Evolutionary conservation across 2,888 invertebrate species (phyloP), one percentile per base, ranked within the genome.

Genomic region (Torymus aiolomorphi): DNA sequence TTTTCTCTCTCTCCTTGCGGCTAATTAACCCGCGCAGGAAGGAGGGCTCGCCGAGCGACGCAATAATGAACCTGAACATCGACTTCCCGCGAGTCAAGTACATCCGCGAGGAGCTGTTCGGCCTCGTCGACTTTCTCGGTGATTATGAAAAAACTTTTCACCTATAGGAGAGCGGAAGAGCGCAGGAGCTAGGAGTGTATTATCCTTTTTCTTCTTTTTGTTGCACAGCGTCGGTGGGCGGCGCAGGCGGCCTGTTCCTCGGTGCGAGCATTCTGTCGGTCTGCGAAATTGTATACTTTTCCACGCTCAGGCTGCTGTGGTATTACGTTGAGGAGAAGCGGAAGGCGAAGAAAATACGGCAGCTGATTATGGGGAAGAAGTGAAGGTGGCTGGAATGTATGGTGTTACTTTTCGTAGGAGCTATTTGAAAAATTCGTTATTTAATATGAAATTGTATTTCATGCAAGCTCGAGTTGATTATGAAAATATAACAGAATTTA

Each of bases 191-290:
- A 16, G 12, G 13, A 13, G 10, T 20, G 14, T 49, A 3, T 20
- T 8, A 14, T 57, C 5, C 3, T 31, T 31, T 31, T 31, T 31
- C 5, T 31, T 31, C 4, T 31, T 31, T 31, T 31, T 31, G 2
- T 5, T 31, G 31, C 31, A 31, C 12, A 87, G 88, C 85, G 20
- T 82, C 87, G 8, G 94, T 96, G 3, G 96, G 96, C n/a, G 95
- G 95, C 42, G 95, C 95, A 90, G 95, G 95, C 0, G 96, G 96
- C 0, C 90, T 96, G 2, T 95, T 95, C 88, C 92, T 96, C 5
- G 96, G 96, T 49, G 95, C 95, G 86, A 96, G 95, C 84, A 94
- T 96, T 0, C 91, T 96, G 54, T 95, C 96, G 80, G 93, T 95
- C 84, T 93, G 95, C 84, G 96, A 96, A 89, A 93, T 96, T 24